phyloP scores from a whole-genome alignment of 2,797 vertebrate genomes.

The Glyptemys insculpta region DNA sequence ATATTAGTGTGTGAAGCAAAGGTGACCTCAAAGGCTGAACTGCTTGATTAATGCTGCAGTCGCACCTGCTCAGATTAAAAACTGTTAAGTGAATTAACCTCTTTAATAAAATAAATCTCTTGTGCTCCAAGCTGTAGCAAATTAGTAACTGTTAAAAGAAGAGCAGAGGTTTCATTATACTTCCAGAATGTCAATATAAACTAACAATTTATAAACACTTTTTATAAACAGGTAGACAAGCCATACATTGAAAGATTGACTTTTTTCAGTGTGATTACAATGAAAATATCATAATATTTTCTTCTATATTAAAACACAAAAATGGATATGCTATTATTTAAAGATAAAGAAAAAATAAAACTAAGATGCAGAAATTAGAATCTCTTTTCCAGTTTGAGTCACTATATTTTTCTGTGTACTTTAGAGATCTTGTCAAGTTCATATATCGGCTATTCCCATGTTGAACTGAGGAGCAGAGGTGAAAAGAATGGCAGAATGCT shows the following conservation, averaged over 20 bases:
- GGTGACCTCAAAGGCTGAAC: background rate
- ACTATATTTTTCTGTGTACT: background rate
- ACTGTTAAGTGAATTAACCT: conserved; percentile 29
- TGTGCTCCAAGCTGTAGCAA: conserved; percentile 8
- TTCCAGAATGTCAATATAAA: background rate
- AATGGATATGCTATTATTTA: background rate
- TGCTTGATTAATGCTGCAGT: background rate
- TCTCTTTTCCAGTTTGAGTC: background rate
- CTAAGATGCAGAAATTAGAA: background rate
- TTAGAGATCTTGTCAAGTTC: background rate
- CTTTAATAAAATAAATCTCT: background rate
- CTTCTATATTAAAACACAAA: too few relatives aligned
- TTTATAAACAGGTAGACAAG: background rate
- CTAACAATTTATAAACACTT: background rate
- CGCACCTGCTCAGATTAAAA: background rate
- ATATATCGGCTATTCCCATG: background rate
- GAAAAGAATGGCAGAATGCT: background rate
- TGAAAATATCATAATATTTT: too few relatives aligned
- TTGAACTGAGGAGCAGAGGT: background rate
- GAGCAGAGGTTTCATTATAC: background rate
- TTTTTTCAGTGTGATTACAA: too few relatives aligned
- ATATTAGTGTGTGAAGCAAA: background rate
- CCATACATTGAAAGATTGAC: background rate
- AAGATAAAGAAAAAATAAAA: background rate
- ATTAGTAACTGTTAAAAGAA: conserved; percentile 11